Base-by-base conservation (phyloP, 2,113 vertebrate species). In the Barnardius zonarius region DNA sequence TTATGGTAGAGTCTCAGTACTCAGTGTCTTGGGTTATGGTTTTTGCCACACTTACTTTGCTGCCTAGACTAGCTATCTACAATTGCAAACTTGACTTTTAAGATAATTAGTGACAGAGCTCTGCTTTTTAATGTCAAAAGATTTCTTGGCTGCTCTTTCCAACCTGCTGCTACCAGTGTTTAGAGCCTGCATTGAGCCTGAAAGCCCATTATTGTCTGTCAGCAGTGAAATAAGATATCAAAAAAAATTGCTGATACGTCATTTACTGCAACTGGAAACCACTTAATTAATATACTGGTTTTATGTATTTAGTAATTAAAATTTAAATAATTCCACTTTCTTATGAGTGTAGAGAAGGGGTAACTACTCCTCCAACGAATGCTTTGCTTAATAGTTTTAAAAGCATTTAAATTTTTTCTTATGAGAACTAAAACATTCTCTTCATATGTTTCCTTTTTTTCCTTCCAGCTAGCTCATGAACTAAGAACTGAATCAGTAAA, bases 291-390 rank as follows among this genome's bases (percentile, higher is more conserved):
- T 97, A 97, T 72, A 95, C 67, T 93, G 85, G 22, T 52, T 93
- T 97, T 97, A 97, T 97, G 94, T 82, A 97, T 94, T 97, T 94
- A 64, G 87, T 95, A 97, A 98, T 98, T 98, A 97, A 97, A 97
- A 81, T 96, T 95, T 97, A 97, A 98, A 98, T 96, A 92, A 95
- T 96, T 95, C 16, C 4, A 79, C 75, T 93, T 69, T 54, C 41
- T 95, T 86, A 41, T 83, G 61, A 82, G 64, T 83, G n/a, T 75
- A 90, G 84, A 92, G 92, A 77, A 94, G 66, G 77, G 78, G 82
- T 90, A 97, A 80, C 80, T 86, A 43, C 55, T 92, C 64, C 44
- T 81, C 70, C 73, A 95, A 83, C 61, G 93, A 97, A 77, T 70
- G 74, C 61, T 95, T 91, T 96, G 94, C 90, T 95, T 92, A 95